Conservation (phyloP, 92 coral and sea anemone species). For the Palythoa caribaeorum region DNA sequence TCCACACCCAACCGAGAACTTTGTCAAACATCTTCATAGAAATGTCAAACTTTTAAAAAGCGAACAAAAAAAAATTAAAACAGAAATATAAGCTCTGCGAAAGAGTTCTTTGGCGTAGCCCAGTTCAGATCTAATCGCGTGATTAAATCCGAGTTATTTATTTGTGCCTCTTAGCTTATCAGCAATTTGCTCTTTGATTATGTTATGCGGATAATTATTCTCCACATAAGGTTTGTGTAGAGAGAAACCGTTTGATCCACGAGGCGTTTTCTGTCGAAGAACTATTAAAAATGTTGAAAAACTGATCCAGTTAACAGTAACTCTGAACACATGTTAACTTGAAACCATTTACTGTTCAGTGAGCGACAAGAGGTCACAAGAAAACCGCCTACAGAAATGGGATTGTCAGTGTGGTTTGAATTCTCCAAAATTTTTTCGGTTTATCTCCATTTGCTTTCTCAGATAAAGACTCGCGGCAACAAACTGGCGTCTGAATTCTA, state of each 20-base stretch:
- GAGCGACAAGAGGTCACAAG: conserved; percentile 21
- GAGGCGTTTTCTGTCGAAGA: background rate
- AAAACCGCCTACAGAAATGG: background rate
- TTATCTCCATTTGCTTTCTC: conserved; percentile 15
- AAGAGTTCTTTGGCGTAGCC: background rate
- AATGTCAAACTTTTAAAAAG: background rate
- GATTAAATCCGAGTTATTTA: background rate
- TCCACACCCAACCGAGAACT: background rate
- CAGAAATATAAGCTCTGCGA: background rate
- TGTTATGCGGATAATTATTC: background rate
- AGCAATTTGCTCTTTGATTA: background rate
- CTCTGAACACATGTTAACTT: conserved; percentile 9
- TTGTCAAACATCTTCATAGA: background rate
- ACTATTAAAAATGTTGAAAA: background rate
- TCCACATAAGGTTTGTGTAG: no score
- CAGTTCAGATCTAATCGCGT: conserved; percentile 17
- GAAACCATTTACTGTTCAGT: background rate
- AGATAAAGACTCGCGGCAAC: conserved; percentile 28
- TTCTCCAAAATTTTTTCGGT: conserved; percentile 30
- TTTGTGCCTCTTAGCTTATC: conserved; percentile 35
- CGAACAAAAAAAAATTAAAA: background rate
- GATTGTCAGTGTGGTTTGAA: conserved; percentile 35
- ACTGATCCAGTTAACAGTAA: background rate
- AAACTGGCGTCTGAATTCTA: background rate
- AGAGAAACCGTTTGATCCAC: background rate